A percentile compares a stretch with the other conserved stretches of the same genome.
phyloP scores from a whole-genome alignment of 2,888 invertebrate species.

The Rotaria macrura region DNA sequence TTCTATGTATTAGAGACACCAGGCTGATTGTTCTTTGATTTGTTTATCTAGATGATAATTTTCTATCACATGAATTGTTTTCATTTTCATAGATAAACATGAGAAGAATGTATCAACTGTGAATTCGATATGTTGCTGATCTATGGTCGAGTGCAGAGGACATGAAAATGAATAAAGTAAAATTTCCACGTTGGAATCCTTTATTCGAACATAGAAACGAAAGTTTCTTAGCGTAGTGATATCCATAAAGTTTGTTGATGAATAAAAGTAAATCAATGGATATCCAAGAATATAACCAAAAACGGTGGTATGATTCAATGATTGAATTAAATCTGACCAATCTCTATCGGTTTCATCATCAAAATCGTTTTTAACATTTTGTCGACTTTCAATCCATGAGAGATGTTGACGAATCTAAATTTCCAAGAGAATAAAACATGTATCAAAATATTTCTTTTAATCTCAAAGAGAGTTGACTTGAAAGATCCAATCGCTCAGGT shows the following conservation, averaged over 20 bases:
- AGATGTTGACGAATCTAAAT: not conserved
- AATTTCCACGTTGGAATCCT: not conserved
- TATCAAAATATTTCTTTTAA: too few relatives aligned
- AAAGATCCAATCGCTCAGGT: too few relatives aligned
- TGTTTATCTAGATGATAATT: not conserved
- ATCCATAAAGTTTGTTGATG: not conserved
- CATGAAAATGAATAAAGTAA: conserved; percentile 9
- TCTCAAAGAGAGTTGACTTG: too few relatives aligned
- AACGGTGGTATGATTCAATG: not conserved
- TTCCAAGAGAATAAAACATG: too few relatives aligned
- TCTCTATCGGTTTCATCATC: not conserved
- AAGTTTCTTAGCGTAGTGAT: not conserved
- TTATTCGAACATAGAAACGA: not conserved
- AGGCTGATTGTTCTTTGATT: not conserved
- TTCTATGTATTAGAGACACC: not conserved
- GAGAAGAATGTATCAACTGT: not conserved
- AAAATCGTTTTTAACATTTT: not conserved
- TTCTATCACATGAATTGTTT: not conserved
- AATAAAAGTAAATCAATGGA: conserved; percentile 4
- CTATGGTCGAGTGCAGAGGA: not conserved
- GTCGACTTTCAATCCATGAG: not conserved
- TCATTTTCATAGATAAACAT: not conserved
- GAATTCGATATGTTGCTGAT: not conserved
- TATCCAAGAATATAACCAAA: not conserved
- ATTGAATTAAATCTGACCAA: not conserved